A percentile compares a stretch with the other conserved stretches of the same genome.
Conservation (phyloP, 2,797 vertebrate genomes). For the Merluccius polli region DNA sequence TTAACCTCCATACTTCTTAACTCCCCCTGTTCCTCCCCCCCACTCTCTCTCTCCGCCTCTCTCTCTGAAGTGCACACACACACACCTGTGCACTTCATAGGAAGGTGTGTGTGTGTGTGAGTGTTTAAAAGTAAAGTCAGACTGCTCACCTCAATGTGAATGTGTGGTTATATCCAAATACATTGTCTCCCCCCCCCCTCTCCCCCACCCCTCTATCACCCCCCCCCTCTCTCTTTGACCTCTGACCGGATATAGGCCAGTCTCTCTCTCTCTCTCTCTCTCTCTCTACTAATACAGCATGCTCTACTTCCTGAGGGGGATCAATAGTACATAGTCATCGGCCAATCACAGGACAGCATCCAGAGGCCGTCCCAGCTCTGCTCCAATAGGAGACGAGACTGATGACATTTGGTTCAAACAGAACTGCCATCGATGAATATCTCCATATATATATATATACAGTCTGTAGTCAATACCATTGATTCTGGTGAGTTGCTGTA, state of each 20-base stretch:
- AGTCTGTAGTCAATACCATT: neutral
- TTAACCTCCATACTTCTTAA: neutral
- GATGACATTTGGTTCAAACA: conserved; percentile 1
- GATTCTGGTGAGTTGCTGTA: neutral
- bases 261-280: neutral
- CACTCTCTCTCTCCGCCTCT: too few species aligned
- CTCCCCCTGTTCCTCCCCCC: neutral
- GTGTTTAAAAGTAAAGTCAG: neutral
- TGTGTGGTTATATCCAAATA: neutral
- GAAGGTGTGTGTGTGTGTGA: neutral
- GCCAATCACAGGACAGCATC: neutral
- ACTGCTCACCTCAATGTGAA: neutral
- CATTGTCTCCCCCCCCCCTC: neutral
- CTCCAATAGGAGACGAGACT: neutral
- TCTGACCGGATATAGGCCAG: neutral
- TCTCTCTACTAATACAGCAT: neutral
- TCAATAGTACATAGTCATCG: neutral
- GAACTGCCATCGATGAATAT: neutral
- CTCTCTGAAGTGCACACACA: neutral
- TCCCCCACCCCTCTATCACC: neutral
- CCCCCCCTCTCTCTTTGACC: neutral
- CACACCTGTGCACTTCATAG: neutral
- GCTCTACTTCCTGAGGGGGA: neutral
- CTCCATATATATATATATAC: neutral
- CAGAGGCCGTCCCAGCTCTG: neutral